Conservation (phyloP, 2,113 vertebrate genomes). For the Emberiza fucata region DNA sequence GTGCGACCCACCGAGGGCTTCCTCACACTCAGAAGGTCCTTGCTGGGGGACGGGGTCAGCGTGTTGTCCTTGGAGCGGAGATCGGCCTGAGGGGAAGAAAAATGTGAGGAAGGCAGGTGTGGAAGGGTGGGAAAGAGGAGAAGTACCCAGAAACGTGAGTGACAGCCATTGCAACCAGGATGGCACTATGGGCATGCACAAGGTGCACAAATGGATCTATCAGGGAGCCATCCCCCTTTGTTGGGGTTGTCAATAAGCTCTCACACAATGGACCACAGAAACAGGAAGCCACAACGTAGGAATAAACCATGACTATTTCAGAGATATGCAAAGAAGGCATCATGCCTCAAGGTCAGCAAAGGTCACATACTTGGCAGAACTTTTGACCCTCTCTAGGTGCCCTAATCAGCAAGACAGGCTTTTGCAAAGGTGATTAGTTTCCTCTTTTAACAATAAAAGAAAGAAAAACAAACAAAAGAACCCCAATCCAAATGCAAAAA, state of each 20-base stretch:
- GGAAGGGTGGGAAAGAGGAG: neutral
- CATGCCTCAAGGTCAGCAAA: slow-evolving; percentile 69
- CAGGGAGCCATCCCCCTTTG: neutral
- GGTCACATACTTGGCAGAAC: slow-evolving; percentile 35
- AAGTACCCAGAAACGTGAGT: neutral
- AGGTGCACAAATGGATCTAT: slow-evolving; percentile 52
- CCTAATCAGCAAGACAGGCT: neutral
- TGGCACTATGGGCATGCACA: slow-evolving; percentile 58
- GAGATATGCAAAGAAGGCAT: slow-evolving; percentile 51
- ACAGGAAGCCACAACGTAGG: slow-evolving; percentile 32
- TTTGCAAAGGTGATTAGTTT: neutral
- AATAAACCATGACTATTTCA: slow-evolving; percentile 71
- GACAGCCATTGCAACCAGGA: slow-evolving; percentile 54
- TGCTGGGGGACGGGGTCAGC: slow-evolving; percentile 34
- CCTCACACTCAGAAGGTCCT: slow-evolving; percentile 83
- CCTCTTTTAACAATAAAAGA: neutral
- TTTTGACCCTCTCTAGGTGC: neutral
- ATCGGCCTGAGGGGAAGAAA: slow-evolving; percentile 70
- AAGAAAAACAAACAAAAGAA: neutral
- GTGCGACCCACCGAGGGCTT: slow-evolving; percentile 91
- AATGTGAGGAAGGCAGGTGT: neutral
- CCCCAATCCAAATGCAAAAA: neutral
- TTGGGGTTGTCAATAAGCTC: neutral
- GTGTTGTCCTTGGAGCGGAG: slow-evolving; percentile 1
- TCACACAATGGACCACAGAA: slow-evolving; percentile 50